Evolutionary conservation across 2,888 invertebrate species (phyloP), one percentile per base, ranked within the genome.

Genomic region (Ditula angustiorana): DNA sequence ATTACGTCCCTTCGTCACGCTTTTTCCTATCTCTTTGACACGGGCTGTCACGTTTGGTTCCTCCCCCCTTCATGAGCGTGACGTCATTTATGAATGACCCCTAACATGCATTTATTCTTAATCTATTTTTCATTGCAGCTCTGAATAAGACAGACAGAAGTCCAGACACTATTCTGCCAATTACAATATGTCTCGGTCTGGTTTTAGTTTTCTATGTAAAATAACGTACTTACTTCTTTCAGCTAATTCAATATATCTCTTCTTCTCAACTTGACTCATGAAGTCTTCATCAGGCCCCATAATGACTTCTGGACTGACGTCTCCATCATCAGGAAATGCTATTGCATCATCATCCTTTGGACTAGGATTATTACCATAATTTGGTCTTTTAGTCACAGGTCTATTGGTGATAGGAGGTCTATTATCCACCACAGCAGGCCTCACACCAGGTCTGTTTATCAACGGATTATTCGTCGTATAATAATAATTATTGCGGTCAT

Each of bases 391-490:
- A 0, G 78, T 76, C 0, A 77, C 68, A 0, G 88, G 77, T 41
- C 67, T 82, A 30, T 92, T 92, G 0, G 92, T 92, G 0, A 90
- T 90, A 0, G 91, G 88, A 0, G 88, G 87, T 19, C 80, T 77
- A 33, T 74, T 76, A 0, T 86, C 81, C 0, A 83, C 80, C 0
- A 75, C 69, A 0, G 80, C 79, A 0, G 90, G 89, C 67, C 71
- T 86, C 0, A 91, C 88, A 0, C 87, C 89, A 0, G 88, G 87
- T 0, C 81, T 73, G 7, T 80, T 74, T 0, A 74, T 66, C 0
- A 81, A 67, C 0, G 86, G 80, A 58, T 64, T 79, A 19, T 71
- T 70, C 2, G 76, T 81, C 55, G 70, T 81, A 53, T 57, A 71
- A 46, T 57, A 71, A 46, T 37, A 66, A 8, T 77, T 71, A 16